Base-by-base conservation (phyloP, 1,140 invertebrate genomes). In the Berghia stephanieae region DNA sequence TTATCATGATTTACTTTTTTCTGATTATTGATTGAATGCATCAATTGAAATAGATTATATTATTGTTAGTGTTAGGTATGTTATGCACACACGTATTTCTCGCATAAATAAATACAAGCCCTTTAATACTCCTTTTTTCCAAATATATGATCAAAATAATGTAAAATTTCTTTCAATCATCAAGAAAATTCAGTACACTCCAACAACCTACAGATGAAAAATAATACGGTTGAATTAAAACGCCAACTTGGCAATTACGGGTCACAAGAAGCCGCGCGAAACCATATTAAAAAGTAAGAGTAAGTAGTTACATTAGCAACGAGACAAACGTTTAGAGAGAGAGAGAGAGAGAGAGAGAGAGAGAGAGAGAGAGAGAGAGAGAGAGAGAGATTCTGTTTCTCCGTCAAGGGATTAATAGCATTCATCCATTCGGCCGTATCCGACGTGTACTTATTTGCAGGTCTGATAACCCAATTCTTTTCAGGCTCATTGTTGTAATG, bases 291-390 rank as follows among this genome's bases (percentile, higher is more conserved):
- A 63, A 10, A 31, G 34, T 63, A 63, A 10, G 34, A 31, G 34
- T 63, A 63, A 31, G 34, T 63, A 63, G 57, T 24, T 16, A 63
- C 8, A 63, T 63, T 10, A 63, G 34, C 34, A 63, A 27, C 8
- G 57, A 16, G 27, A 63, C 8, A 63, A 8, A 63, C 8, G 34
- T 8, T 24, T 63, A 63, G 57, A 63, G 18, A 63, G 57, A 63
- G 18, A 63, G 57, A 63, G 18, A 63, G 57, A 63, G 18, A 63
- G 57, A 63, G 18, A 63, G 57, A 63, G 18, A 63, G 57, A 63
- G 18, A 63, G 10, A 63, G 18, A 63, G 57, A 63, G 18, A 63
- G 57, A 63, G 18, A 63, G 27, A 63, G 18, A 63, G 57, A 63
- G 18, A 27, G 57, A 63, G 8, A 63, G 57, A 60, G 6, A 8